phyloP scores from a whole-genome alignment of 2,888 invertebrate species.

The Dioctria linearis region DNA sequence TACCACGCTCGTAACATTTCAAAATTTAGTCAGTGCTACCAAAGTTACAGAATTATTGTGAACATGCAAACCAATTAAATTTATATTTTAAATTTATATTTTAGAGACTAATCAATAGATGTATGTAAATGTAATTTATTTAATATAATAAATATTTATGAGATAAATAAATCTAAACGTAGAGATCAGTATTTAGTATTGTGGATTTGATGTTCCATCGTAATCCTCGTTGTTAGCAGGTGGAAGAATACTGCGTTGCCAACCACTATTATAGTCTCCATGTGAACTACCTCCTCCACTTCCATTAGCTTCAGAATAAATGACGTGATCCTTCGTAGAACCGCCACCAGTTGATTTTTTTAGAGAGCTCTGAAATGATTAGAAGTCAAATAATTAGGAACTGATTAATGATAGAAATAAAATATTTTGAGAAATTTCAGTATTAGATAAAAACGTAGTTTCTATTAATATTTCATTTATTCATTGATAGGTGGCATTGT shows the following conservation, averaged over 20 bases:
- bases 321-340: constrained; percentile 72
- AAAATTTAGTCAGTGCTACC: constrained; percentile 7
- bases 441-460: too few species aligned
- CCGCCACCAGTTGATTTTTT: constrained; percentile 74
- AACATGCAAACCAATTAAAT: neutral
- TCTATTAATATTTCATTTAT: too few species aligned
- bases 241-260: constrained; percentile 68
- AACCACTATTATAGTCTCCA: constrained; percentile 67
- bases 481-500: too few species aligned
- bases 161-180: neutral
- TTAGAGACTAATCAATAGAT: neutral
- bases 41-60: neutral
- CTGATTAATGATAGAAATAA: neutral
- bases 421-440: neutral
- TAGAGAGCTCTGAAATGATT: constrained; percentile 73
- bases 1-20: constrained; percentile 53
- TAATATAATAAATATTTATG: constrained; percentile 4
- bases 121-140: constrained; percentile 15
- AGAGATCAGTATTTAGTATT: neutral
- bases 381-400: neutral
- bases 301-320: constrained; percentile 68
- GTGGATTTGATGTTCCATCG: neutral
- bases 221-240: constrained; percentile 17
- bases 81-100: neutral
- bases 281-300: constrained; percentile 63